Evolutionary conservation across 2,113 vertebrate species (phyloP).

Genomic region (Scomber japonicus): DNA sequence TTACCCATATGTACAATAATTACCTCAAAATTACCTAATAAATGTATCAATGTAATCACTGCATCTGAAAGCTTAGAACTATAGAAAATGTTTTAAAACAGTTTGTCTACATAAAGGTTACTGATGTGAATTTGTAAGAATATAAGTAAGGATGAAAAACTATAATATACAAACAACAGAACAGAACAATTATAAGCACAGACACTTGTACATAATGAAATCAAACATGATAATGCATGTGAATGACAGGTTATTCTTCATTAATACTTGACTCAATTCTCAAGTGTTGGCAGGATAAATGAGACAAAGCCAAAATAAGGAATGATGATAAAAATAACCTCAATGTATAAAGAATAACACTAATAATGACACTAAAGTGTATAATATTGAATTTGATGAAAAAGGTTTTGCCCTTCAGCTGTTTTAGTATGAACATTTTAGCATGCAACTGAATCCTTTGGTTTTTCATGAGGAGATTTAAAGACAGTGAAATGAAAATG

Average conservation of each 20-base stretch:
- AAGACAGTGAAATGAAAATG: too few species aligned
- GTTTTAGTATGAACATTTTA: not conserved
- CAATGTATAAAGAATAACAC: not conserved
- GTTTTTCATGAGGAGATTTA: too few species aligned
- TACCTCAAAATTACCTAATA: too few species aligned
- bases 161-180: conserved; percentile 31
- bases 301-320: conserved; percentile 39
- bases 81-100: not conserved
- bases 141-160: not conserved
- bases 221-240: conserved; percentile 30
- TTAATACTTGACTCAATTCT: conserved; percentile 27
- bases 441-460: too few species aligned
- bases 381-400: too few species aligned
- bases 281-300: conserved; percentile 41
- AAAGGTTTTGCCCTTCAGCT: not conserved
- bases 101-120: not conserved
- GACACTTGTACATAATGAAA: conserved; percentile 17
- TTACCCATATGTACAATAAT: too few species aligned
- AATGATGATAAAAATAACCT: conserved; percentile 23
- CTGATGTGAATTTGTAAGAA: not conserved
- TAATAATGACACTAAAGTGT: not conserved
- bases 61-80: not conserved
- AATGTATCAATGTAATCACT: too few species aligned
- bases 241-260: conserved; percentile 25
- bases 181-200: conserved; percentile 48